Conservation (phyloP, 1,140 invertebrate species). For the Cydia splendana region DNA sequence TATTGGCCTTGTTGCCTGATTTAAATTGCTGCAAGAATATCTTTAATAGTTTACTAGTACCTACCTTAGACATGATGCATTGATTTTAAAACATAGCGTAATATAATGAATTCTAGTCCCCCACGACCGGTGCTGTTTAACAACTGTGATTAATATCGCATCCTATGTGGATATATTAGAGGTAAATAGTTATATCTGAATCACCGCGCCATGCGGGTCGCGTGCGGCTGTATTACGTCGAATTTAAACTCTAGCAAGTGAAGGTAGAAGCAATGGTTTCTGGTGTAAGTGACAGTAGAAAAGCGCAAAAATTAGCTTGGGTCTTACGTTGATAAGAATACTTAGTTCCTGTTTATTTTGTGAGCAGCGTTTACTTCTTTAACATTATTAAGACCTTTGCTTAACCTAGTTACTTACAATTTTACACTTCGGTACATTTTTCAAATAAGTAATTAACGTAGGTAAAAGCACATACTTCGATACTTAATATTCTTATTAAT, state of each 20-base stretch:
- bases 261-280: not conserved
- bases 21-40: not conserved
- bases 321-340: too few relatives aligned
- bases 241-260: conserved; percentile 34
- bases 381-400: too few relatives aligned
- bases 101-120: not conserved
- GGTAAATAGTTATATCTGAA: conserved; percentile 54
- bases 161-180: conserved; percentile 47
- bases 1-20: too few relatives aligned
- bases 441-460: too few relatives aligned
- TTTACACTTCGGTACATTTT: too few relatives aligned
- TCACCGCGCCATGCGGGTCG: conserved; percentile 58
- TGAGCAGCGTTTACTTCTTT: too few relatives aligned
- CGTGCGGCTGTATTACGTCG: conserved; percentile 45
- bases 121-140: conserved; percentile 14
- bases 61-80: not conserved
- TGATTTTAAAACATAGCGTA: not conserved
- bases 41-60: not conserved
- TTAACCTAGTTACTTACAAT: too few relatives aligned
- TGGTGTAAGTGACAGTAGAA: too few relatives aligned
- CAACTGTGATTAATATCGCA: conserved; percentile 44
- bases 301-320: too few relatives aligned
- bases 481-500: too few relatives aligned
- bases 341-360: too few relatives aligned
- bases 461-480: too few relatives aligned